phyloP scores from a whole-genome alignment of 2,888 invertebrate genomes.

The Xestia rhomboidea region DNA sequence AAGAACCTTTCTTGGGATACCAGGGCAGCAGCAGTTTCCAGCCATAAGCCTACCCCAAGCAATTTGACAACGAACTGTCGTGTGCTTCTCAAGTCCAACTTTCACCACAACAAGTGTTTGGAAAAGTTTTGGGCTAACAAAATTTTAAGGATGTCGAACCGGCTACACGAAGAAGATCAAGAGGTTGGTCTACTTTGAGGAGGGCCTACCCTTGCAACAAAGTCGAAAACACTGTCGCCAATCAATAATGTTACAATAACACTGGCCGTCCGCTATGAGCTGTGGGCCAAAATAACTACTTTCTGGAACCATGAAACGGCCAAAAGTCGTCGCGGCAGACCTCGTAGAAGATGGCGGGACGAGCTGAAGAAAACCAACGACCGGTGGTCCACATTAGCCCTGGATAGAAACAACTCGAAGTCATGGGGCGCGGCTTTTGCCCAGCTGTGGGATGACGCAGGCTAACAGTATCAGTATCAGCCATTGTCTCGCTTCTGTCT shows the following conservation, averaged over 20 bases:
- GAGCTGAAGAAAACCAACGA: no score
- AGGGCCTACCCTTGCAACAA: no score
- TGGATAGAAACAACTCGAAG: no score
- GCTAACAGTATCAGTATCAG: no score
- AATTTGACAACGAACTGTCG: background rate
- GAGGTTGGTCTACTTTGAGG: background rate
- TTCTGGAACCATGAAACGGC: no score
- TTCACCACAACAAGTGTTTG: background rate
- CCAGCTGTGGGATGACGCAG: no score
- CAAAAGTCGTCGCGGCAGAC: no score
- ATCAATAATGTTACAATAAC: background rate
- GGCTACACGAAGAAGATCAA: background rate
- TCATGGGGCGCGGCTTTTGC: no score
- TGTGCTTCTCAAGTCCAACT: background rate
- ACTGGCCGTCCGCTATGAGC: background rate
- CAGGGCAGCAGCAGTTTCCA: background rate
- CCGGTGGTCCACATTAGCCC: no score
- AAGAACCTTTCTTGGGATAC: background rate
- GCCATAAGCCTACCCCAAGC: background rate
- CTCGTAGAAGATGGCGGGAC: no score
- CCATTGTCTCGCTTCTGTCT: background rate
- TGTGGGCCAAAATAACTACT: no score
- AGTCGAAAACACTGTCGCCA: no score
- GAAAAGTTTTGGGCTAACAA: background rate
- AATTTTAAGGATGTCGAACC: background rate